Base-by-base conservation (phyloP, 2,113 vertebrate species). In the Oxyruncus cristatus region DNA sequence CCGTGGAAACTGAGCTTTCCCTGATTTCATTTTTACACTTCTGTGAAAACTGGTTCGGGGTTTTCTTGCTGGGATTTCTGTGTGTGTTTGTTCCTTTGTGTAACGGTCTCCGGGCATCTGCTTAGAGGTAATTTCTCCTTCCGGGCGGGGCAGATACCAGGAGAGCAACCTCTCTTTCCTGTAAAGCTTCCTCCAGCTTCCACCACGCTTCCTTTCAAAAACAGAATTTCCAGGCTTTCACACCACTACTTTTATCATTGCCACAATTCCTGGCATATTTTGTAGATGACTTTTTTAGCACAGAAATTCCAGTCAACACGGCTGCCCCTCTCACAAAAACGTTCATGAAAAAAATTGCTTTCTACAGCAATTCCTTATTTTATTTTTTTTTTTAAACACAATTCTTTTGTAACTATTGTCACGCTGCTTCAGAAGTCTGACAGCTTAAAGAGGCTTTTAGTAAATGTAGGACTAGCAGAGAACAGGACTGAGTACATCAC, bases 181-280 rank as follows among this genome's bases (percentile, higher is more conserved):
- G 93, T 96, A 95, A 92, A 88, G 66, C 88, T 93, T 96, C 89
- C 91, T 78, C 66, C 70, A 15, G 73, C 72, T 95, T 89, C 92
- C 73, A 78, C 92, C 92, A 87, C 11, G 0, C 88, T 96, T 96
- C 93, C 95, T 94, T 92, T 96, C 83, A 68, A 70, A 93, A 89
- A 84, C 65, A 89, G 44, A 75, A 68, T 78, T 93, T 90, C 67
- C 92, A 83, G 56, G 74, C 85, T 93, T 77, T 92, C 26, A 90
- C 41, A 1, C 92, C 41, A 1, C 92, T 37, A 12, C 88, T 96
- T 92, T 77, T 74, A 28, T 63, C 76, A 20, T 23, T 78, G 70
- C 41, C 88, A 84, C 83, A 78, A 86, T 94, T 96, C 93, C 89
- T 92, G 92, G 80, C 96, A 92, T 96, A 79, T 92, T 96, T 93